Conservation (phyloP, 2,888 invertebrate species). For the Cheilosia pagana region DNA sequence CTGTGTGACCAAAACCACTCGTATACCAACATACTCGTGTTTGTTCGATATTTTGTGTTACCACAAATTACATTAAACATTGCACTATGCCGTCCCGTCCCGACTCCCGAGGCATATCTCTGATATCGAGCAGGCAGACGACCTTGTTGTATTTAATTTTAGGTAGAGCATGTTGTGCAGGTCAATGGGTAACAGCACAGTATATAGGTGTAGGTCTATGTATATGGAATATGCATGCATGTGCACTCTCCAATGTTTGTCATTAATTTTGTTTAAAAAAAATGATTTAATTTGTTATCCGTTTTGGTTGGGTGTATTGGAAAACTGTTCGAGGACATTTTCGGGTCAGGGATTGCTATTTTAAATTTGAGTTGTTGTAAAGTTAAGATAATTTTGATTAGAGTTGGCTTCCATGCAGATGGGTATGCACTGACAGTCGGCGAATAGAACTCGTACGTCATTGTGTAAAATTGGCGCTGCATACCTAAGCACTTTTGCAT, state of each 20-base stretch:
- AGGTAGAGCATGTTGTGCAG: conserved; percentile 26
- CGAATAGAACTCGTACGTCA: too few relatives aligned
- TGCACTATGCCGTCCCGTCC: conserved; percentile 25
- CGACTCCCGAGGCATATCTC: conserved; percentile 21
- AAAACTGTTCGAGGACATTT: conserved; percentile 20
- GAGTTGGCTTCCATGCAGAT: neutral
- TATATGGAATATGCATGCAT: neutral
- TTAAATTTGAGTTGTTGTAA: neutral
- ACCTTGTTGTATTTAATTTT: conserved; percentile 50
- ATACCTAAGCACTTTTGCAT: too few relatives aligned
- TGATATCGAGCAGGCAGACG: conserved; percentile 19
- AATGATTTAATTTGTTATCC: neutral
- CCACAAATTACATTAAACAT: conserved; percentile 44
- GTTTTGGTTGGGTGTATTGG: neutral
- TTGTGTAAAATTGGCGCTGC: too few relatives aligned
- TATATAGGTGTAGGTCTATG: neutral
- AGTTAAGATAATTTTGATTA: neutral
- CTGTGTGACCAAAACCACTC: conserved; percentile 41
- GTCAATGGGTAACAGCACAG: conserved; percentile 7
- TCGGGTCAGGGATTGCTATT: conserved; percentile 28
- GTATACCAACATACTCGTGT: conserved; percentile 28
- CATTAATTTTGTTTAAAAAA: conserved; percentile 8
- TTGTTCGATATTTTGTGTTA: conserved; percentile 55
- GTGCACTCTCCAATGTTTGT: conserved; percentile 15
- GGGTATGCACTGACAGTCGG: neutral